These are phyloP conservation scores for Hymenochirus boettgeri DNA, from an alignment of 2,113 vertebrate species.

Conservation along the genomic window DNA sequence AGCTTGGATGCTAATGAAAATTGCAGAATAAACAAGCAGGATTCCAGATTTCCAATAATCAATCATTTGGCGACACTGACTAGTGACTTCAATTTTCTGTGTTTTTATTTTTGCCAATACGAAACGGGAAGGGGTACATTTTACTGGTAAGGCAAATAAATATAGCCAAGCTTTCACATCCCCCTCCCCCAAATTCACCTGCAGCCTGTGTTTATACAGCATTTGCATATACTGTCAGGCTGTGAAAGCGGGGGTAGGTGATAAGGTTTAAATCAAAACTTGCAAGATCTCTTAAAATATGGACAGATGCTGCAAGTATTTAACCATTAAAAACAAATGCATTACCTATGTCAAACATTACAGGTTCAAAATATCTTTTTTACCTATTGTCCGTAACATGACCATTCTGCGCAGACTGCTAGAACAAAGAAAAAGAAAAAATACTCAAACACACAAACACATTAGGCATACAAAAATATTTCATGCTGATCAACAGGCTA, in stretches of 20 bases:
- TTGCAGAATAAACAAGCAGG: too few relatives aligned
- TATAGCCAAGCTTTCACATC: not conserved
- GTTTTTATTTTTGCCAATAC: too few relatives aligned
- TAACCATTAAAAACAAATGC: too few relatives aligned
- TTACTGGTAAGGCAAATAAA: not conserved
- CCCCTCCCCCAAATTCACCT: not conserved
- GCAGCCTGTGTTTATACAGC: not conserved
- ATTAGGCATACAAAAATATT: too few relatives aligned
- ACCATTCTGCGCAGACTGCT: conserved; percentile 94
- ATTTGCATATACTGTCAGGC: conserved; percentile 2
- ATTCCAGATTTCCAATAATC: too few relatives aligned
- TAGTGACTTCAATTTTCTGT: too few relatives aligned
- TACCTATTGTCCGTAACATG: conserved; percentile 95
- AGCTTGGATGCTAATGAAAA: too few relatives aligned
- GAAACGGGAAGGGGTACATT: too few relatives aligned
- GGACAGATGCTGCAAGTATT: not conserved
- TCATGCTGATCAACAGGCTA: too few relatives aligned
- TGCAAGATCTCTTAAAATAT: not conserved
- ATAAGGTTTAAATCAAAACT: not conserved
- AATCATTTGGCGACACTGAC: too few relatives aligned
- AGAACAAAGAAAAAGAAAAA: conserved; percentile 56
- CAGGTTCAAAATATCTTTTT: conserved; percentile 53
- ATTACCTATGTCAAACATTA: conserved; percentile 7
- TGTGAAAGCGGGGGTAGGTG: conserved; percentile 1
- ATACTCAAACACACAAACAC: too few relatives aligned